These are phyloP conservation scores for Platorchestia sp. DNA, from an alignment of 1,140 invertebrate species.

Conservation along the genomic window DNA sequence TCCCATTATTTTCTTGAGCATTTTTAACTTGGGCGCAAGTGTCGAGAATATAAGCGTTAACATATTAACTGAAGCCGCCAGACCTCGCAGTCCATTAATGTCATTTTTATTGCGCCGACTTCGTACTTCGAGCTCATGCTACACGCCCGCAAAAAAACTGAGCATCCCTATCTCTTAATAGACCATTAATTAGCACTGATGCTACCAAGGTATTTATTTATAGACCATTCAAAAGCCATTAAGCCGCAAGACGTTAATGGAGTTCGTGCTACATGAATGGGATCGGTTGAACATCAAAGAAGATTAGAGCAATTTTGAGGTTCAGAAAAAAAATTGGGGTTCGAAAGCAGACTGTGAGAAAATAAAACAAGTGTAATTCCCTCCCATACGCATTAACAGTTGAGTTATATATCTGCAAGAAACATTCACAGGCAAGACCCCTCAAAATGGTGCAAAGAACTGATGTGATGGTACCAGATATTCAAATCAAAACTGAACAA, in stretches of 20 bases:
- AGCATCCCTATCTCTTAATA: conserved; percentile 1
- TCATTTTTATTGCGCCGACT: neutral
- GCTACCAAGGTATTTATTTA: neutral
- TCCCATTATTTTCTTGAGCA: neutral
- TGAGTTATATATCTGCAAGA: neutral
- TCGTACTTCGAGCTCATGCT: neutral
- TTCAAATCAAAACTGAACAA: conserved; percentile 39
- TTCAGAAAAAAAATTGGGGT: neutral
- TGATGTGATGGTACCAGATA: conserved; percentile 21
- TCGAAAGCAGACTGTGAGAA: neutral
- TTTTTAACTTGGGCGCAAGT: neutral
- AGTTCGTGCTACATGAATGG: neutral
- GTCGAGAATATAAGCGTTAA: neutral
- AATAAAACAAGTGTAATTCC: neutral
- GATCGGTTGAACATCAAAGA: neutral
- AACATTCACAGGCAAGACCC: neutral
- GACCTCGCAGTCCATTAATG: neutral
- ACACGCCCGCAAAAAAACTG: neutral
- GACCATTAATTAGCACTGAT: neutral
- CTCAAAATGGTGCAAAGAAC: conserved; percentile 41
- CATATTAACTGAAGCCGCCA: neutral
- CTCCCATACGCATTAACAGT: neutral
- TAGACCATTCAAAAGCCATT: neutral
- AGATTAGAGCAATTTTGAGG: neutral
- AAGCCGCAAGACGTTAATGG: neutral